Evolutionary conservation across 2,113 vertebrate genomes (phyloP).

Genomic region (Melozone crissalis): DNA sequence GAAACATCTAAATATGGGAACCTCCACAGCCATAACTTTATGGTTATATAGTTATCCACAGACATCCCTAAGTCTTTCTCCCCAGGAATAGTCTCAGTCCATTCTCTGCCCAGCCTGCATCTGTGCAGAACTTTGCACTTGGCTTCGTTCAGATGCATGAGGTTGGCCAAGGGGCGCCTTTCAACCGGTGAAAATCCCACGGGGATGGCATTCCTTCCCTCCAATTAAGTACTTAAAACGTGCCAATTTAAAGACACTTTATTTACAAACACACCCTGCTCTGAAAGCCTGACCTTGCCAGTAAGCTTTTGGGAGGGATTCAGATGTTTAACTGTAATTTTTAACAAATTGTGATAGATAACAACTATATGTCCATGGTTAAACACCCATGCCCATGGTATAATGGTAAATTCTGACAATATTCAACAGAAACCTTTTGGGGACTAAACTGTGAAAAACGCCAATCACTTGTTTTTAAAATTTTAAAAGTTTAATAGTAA

Average conservation of each 20-base stretch:
- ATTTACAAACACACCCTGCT: background rate
- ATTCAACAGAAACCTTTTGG: background rate
- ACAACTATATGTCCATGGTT: background rate
- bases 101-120: background rate
- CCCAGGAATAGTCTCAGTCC: background rate
- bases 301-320: background rate
- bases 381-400: background rate
- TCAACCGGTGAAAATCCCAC: background rate
- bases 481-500: no score
- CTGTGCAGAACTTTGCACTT: background rate
- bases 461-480: no score
- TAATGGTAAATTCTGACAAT: background rate
- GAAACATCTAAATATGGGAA: background rate
- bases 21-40: background rate
- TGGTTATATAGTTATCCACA: background rate
- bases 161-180: background rate
- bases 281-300: background rate
- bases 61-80: background rate
- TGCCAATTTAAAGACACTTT: background rate
- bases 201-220: background rate
- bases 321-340: background rate
- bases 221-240: background rate
- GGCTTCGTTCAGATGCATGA: background rate
- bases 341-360: background rate
- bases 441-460: no score